These are phyloP conservation scores for Ochlodes sylvanus DNA, from an alignment of 2,888 invertebrate genomes.

Conservation along the genomic window DNA sequence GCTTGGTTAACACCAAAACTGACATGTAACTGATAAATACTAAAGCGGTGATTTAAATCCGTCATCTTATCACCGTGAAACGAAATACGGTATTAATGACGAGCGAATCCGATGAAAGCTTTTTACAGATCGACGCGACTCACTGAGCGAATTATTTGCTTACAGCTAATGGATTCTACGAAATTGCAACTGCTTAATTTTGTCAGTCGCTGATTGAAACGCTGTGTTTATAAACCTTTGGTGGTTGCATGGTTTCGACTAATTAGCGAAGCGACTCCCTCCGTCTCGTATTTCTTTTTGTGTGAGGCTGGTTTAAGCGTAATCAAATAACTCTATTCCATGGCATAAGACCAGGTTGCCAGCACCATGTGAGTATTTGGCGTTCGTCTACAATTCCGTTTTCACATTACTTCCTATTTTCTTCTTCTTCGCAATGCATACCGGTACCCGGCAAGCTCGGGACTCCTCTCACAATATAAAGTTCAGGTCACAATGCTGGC, in stretches of 20 bases:
- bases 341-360: too few species aligned
- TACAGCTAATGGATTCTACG: constrained; percentile 37
- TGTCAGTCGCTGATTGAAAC: constrained; percentile 1
- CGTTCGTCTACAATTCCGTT: too few species aligned
- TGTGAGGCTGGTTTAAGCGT: too few species aligned
- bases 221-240: background rate
- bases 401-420: too few species aligned
- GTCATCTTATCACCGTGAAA: constrained; percentile 48
- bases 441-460: too few species aligned
- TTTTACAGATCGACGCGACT: constrained; percentile 52
- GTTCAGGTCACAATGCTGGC: too few species aligned
- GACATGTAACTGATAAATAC: constrained; percentile 27
- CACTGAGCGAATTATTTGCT: constrained; percentile 51
- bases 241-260: background rate
- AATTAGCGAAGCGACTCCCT: too few species aligned
- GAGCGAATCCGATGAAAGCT: constrained; percentile 53
- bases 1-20: constrained; percentile 4
- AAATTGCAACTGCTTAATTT: constrained; percentile 34
- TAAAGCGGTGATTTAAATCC: constrained; percentile 26
- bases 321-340: too few species aligned
- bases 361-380: too few species aligned
- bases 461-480: too few species aligned
- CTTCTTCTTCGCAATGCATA: too few species aligned
- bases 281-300: too few species aligned
- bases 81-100: constrained; percentile 56